Evolutionary conservation across 2,113 vertebrate species (phyloP), one percentile per base, ranked within the genome.

Genomic region (Tachysurus vachellii): DNA sequence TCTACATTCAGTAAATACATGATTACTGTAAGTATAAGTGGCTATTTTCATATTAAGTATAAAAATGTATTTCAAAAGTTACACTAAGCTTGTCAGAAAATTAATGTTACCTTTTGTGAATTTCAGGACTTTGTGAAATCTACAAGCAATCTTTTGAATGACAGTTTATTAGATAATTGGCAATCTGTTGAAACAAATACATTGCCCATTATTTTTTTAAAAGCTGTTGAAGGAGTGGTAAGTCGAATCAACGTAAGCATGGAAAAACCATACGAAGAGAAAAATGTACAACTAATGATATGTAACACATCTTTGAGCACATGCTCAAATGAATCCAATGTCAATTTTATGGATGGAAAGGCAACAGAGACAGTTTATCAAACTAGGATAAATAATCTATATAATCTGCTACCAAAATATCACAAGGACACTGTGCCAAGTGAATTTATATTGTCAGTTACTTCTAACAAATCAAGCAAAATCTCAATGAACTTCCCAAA

Each of bases 101-200:
- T 56, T 0, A 28, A 77, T 13, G 16, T 64, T 42, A 28, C n/a
- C 62, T n/a, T 82, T 13, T 91, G 88, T 80, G 59, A 54, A 21
- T 95, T 95, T 21, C 91, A 99, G 98, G 5, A 95, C 26, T 77
- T 97, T 68, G 89, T 97, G n/a, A 83, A 56, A 0, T 94, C 94
- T 26, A 93, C 96, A 83, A 88, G 88, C 77, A 92, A 95, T 88
- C 82, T 96, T 17, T 19, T 95, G 73, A 85, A 94, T 0, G 1
- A 3, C 0, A 80, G 0, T 85, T 0, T 96, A 94, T 93, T 68
- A n/a, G 0, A 21, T 0, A 23, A 14, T 36, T 26, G 2, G 66
- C 0, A 2, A 0, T 0, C 28, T 21, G n/a, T n/a, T n/a, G n/a
- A n/a, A n/a, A 0, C 7, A 31, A 56, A 73, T 11, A 0, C 0